A percentile compares a stretch with the other conserved stretches of the same genome.
phyloP scores from a whole-genome alignment of 2,113 vertebrate species.

The Campylomormyrus tamandua region DNA sequence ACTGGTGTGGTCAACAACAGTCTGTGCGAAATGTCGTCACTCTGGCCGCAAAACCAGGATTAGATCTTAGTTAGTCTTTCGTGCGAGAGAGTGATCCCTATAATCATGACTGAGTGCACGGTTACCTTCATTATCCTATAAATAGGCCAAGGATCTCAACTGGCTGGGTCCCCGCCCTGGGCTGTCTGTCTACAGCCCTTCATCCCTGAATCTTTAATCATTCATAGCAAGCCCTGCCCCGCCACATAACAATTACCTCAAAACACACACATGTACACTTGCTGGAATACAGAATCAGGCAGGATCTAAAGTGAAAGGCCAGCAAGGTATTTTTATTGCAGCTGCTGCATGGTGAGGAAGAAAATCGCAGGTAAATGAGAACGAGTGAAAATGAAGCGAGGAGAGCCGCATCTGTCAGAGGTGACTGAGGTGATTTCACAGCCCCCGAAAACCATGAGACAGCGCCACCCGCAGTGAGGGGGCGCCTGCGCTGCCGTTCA shows the following conservation, averaged over 20 bases:
- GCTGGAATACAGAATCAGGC: not conserved
- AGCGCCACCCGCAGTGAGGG: not conserved
- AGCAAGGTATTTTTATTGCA: not conserved
- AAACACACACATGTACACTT: not conserved
- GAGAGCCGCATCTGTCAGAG: not conserved
- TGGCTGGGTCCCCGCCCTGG: not conserved
- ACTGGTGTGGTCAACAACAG: not conserved
- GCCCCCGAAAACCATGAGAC: not conserved
- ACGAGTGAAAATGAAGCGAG: not conserved
- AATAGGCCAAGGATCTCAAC: not conserved
- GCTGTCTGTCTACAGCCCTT: not conserved
- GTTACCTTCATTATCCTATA: not conserved
- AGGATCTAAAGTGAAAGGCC: not conserved
- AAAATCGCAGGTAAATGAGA: not conserved
- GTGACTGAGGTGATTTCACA: not conserved
- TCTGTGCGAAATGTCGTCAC: not conserved
- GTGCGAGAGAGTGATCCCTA: not conserved
- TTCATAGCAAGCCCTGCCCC: not conserved
- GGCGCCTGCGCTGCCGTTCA: not conserved
- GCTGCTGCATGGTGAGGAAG: not conserved
- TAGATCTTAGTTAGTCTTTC: not conserved
- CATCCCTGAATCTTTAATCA: slow-evolving; percentile 7
- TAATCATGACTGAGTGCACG: not conserved
- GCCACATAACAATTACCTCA: not conserved
- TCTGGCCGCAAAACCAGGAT: not conserved